These are phyloP conservation scores for Torymus auratus DNA, from an alignment of 2,888 invertebrate species.

Conservation along the genomic window DNA sequence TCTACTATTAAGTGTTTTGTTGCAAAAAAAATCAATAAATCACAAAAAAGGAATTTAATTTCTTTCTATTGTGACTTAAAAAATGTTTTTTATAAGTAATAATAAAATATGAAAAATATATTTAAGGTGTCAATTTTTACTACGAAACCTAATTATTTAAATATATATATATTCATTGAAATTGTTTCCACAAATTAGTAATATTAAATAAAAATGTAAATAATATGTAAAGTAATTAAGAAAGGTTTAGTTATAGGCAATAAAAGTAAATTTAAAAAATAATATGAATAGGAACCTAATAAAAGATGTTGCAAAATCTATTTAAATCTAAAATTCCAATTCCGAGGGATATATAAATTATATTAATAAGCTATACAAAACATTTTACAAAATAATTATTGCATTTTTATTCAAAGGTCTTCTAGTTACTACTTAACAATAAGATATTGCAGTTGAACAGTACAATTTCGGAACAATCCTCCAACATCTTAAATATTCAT, in stretches of 20 bases:
- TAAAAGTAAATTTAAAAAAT: too few species aligned
- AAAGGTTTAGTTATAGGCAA: too few species aligned
- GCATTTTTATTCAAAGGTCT: constrained; percentile 60
- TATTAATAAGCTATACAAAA: constrained; percentile 8
- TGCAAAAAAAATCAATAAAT: constrained; percentile 35
- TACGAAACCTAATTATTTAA: neutral
- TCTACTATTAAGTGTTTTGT: constrained; percentile 56
- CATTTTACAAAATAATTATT: constrained; percentile 59
- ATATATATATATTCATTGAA: too few species aligned
- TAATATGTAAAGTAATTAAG: too few species aligned
- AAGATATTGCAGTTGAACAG: constrained; percentile 57
- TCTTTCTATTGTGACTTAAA: constrained; percentile 27
- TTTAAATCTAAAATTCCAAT: neutral
- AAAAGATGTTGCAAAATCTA: too few species aligned
- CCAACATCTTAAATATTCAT: constrained; percentile 45
- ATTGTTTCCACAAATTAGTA: too few species aligned
- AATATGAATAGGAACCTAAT: too few species aligned
- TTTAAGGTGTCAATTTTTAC: neutral
- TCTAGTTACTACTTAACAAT: constrained; percentile 60
- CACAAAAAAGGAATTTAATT: constrained; percentile 11
- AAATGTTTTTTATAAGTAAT: constrained; percentile 53
- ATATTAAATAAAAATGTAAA: too few species aligned
- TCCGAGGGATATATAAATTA: constrained; percentile 10
- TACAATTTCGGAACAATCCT: constrained; percentile 55
- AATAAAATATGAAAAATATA: constrained; percentile 43